Evolutionary conservation across 2,113 vertebrate genomes (phyloP).

Genomic region (Coregonus clupeaformis): DNA sequence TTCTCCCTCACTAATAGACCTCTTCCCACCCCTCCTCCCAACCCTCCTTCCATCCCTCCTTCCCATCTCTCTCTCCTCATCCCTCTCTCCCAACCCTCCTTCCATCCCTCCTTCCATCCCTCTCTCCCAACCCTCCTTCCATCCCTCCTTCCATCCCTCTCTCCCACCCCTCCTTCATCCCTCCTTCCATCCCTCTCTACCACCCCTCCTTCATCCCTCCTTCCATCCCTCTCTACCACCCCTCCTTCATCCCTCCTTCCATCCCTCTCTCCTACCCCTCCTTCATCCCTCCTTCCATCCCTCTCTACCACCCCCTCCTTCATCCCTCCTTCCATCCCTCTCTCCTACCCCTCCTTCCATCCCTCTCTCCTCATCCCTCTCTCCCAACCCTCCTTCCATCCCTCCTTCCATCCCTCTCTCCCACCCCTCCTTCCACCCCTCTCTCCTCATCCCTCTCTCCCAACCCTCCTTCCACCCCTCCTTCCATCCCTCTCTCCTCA

Average conservation of each 20-base stretch:
- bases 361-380: too few species aligned
- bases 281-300: constrained; percentile 14
- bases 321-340: constrained; percentile 74
- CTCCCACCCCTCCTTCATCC: constrained; percentile 58
- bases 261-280: too few species aligned
- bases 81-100: neutral
- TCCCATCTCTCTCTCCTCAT: neutral
- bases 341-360: constrained; percentile 58
- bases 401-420: neutral
- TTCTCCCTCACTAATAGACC: constrained; percentile 71
- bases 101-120: neutral
- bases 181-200: constrained; percentile 45
- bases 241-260: neutral
- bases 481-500: neutral
- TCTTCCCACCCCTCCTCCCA: constrained; percentile 70
- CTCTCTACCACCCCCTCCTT: constrained; percentile 32
- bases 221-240: constrained; percentile 2
- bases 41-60: neutral
- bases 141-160: too few species aligned
- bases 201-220: neutral
- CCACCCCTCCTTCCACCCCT: constrained; percentile 20
- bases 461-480: neutral
- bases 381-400: too few species aligned
- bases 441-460: too few species aligned
- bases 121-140: constrained; percentile 29